These are phyloP conservation scores for Ceryle rudis DNA, from an alignment of 2,797 vertebrate species.

Conservation along the genomic window DNA sequence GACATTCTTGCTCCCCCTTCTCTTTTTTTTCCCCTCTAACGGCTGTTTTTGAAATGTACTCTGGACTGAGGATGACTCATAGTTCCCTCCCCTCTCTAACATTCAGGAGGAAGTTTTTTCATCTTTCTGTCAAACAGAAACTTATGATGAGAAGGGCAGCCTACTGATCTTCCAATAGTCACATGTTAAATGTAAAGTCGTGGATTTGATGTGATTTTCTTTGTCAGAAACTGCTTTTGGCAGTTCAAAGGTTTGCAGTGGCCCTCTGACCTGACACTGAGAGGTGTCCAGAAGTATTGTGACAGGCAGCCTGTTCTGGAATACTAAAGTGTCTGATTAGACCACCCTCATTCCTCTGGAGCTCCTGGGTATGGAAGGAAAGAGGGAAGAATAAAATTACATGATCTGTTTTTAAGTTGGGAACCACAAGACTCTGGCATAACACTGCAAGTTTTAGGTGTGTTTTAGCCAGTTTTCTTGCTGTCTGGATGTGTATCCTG, in stretches of 20 bases:
- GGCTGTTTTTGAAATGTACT: background rate
- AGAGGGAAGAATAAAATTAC: background rate
- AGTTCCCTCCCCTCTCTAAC: background rate
- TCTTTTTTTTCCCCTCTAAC: background rate
- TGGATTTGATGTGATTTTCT: background rate
- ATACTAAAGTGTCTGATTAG: slow-evolving; percentile 52
- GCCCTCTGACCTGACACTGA: background rate
- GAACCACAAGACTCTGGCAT: background rate
- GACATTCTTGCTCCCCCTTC: background rate
- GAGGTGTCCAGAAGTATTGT: slow-evolving; percentile 5
- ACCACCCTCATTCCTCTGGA: slow-evolving; percentile 57
- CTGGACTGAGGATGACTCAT: accelerated
- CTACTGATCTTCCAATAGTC: background rate
- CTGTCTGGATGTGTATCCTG: background rate
- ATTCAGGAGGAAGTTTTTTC: background rate
- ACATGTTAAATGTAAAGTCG: accelerated
- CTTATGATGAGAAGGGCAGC: accelerated
- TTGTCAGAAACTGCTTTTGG: background rate
- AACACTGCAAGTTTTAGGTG: background rate
- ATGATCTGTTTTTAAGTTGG: background rate
- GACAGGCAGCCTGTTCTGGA: background rate
- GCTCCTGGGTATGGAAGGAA: slow-evolving; percentile 30
- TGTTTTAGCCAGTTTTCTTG: background rate
- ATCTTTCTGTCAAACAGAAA: background rate
- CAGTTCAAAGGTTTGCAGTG: background rate